phyloP scores from a whole-genome alignment of 2,113 vertebrate genomes.

The Opisthocomus hoazin region DNA sequence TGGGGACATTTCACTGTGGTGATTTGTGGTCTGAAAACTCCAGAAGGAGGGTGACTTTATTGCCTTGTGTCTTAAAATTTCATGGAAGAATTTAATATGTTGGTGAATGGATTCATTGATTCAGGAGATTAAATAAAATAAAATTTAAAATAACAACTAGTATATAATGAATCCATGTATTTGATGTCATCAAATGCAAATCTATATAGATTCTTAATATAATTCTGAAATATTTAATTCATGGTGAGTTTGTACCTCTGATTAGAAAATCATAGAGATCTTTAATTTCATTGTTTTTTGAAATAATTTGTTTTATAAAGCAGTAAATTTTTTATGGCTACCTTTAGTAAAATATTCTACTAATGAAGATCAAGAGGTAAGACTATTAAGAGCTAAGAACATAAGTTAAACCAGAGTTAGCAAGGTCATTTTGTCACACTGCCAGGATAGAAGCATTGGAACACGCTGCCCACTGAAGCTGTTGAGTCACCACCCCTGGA shows the following conservation, averaged over 20 bases:
- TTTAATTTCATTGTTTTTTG: neutral
- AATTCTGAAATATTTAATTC: neutral
- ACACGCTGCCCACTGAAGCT: no score
- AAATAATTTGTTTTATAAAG: neutral
- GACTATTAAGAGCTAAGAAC: no score
- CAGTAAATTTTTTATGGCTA: neutral
- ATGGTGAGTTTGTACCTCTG: neutral
- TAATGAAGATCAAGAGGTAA: neutral
- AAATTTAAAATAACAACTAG: neutral
- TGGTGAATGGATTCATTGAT: neutral
- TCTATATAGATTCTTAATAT: neutral
- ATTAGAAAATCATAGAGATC: neutral
- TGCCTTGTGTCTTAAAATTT: neutral
- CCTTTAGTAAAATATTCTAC: neutral
- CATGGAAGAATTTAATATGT: neutral
- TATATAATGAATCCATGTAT: neutral
- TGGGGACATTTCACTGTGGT: neutral
- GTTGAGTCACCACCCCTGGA: no score
- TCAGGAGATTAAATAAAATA: neutral
- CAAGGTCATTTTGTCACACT: neutral
- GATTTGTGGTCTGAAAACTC: neutral
- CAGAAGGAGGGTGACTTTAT: neutral
- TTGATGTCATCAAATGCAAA: neutral
- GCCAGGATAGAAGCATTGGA: neutral
- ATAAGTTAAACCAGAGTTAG: neutral